These are phyloP conservation scores for Tachina lurida DNA, from an alignment of 2,888 invertebrate genomes.

Conservation along the genomic window DNA sequence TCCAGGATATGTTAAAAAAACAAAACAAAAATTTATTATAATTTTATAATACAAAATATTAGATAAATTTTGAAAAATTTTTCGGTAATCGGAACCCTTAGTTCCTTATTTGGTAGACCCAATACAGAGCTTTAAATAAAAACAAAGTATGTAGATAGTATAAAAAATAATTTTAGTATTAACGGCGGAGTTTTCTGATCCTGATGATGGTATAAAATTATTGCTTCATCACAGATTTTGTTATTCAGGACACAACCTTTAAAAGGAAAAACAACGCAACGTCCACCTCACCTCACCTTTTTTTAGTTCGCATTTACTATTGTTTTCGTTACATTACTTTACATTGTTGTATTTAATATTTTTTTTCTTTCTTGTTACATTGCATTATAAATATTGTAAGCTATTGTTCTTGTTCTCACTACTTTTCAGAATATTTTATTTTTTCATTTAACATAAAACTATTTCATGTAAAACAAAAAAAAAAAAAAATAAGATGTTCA, in stretches of 20 bases:
- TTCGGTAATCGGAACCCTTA: no score
- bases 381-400: conserved; percentile 18
- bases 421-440: not conserved
- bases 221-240: not conserved
- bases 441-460: not conserved
- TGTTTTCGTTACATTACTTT: not conserved
- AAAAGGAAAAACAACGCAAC: not conserved
- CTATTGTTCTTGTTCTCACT: not conserved
- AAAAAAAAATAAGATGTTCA: not conserved
- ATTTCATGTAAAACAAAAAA: not conserved
- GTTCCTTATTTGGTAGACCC: no score
- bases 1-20: no score
- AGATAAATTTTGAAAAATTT: no score
- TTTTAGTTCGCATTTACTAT: not conserved
- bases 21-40: no score
- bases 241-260: conserved; percentile 13
- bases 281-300: not conserved
- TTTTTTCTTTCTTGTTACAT: not conserved
- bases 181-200: no score
- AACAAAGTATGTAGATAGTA: no score
- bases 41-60: no score
- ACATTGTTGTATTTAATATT: conserved; percentile 12
- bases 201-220: not conserved
- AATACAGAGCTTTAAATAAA: no score
- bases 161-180: no score